Evolutionary conservation across 2,113 vertebrate genomes (phyloP).

Genomic region (Vombatus ursinus): DNA sequence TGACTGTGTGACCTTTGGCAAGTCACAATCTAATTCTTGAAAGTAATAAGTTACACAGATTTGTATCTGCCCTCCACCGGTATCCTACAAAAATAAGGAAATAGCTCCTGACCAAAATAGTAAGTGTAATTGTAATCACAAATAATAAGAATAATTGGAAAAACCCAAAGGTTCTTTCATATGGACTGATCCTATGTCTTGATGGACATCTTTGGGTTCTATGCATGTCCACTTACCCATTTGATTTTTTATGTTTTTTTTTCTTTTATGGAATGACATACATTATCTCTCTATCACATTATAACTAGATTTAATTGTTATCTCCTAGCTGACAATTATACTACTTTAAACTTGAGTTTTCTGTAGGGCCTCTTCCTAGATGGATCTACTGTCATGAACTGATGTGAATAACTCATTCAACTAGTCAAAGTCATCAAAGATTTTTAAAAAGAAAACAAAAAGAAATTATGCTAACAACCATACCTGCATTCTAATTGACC

Average conservation of each 20-base stretch:
- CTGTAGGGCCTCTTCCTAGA: not conserved
- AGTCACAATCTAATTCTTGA: not conserved
- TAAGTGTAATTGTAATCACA: not conserved
- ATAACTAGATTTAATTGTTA: not conserved
- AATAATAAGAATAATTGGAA: not conserved
- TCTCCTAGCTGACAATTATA: conserved; percentile 18
- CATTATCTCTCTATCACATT: not conserved
- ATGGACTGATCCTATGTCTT: not conserved
- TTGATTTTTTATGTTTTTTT: not conserved
- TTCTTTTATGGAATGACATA: not conserved
- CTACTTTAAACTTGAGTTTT: not conserved
- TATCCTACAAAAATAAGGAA: not conserved
- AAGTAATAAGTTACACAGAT: not conserved
- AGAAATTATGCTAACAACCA: not conserved
- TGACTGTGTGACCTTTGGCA: too few species aligned
- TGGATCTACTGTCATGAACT: not conserved
- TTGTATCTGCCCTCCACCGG: not conserved
- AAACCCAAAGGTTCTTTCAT: not conserved
- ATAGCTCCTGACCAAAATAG: not conserved
- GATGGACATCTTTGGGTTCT: not conserved
- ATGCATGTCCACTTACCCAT: not conserved
- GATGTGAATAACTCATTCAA: conserved; percentile 20
- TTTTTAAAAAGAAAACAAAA: not conserved
- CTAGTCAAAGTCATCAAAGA: conserved; percentile 18
- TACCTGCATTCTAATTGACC: not conserved